Percentiles rank a stretch among this genome's conserved stretches.
phyloP scores from a whole-genome alignment of 2,113 vertebrate species.

The Petrocephalus zakoni region DNA sequence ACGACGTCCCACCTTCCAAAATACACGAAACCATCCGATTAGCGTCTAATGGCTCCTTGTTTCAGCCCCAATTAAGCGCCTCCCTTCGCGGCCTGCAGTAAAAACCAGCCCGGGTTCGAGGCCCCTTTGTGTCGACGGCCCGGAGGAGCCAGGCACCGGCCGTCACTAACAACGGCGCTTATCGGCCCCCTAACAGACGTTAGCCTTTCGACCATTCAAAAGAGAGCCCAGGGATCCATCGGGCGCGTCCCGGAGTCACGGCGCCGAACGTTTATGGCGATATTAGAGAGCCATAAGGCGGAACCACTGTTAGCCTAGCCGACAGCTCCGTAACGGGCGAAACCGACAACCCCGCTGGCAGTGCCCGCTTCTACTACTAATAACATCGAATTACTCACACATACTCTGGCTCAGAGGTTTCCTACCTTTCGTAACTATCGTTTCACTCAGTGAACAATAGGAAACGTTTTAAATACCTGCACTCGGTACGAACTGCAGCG shows the following conservation, averaged over 20 bases:
- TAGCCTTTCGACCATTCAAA: neutral
- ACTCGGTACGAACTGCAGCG: neutral
- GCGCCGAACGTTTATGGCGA: neutral
- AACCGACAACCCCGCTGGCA: constrained; percentile 2
- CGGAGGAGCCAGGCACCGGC: neutral
- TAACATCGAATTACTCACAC: neutral
- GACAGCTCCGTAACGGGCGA: neutral
- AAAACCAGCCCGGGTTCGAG: neutral
- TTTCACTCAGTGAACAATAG: neutral
- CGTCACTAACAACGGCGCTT: neutral
- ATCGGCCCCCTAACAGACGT: neutral
- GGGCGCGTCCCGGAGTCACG: neutral
- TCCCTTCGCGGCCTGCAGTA: neutral
- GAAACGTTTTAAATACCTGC: neutral
- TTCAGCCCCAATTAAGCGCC: neutral
- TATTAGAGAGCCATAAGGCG: neutral
- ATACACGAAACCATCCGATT: neutral
- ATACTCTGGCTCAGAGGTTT: neutral
- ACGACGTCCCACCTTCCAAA: neutral
- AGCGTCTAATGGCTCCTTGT: neutral
- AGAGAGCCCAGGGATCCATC: neutral
- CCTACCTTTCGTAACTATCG: neutral
- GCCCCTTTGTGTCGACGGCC: neutral
- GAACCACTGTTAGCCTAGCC: neutral
- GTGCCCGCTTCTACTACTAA: neutral